A percentile compares a stretch with the other conserved stretches of the same genome.
Evolutionary conservation across 2,113 vertebrate species (phyloP).

Genomic region (Petromus typicus): DNA sequence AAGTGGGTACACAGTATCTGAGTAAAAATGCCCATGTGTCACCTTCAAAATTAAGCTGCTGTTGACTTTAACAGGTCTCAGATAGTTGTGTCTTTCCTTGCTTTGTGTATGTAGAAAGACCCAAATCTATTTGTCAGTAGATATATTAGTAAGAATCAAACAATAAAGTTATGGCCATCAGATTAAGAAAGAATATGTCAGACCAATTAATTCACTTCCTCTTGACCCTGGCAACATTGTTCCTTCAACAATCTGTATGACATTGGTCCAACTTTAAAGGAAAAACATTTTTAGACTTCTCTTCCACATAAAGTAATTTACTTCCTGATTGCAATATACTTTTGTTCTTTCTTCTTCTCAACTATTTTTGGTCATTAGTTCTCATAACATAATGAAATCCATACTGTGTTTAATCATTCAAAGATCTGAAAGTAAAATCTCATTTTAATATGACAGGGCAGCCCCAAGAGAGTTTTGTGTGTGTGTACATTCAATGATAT

Average conservation of each 20-base stretch:
- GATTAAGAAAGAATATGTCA: slow-evolving; percentile 77
- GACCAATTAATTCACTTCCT: slow-evolving; percentile 79
- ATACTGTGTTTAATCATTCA: slow-evolving; percentile 84
- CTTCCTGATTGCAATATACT: slow-evolving; percentile 80
- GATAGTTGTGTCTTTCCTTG: neutral
- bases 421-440: slow-evolving; percentile 86
- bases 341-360: neutral
- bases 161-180: neutral
- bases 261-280: slow-evolving; percentile 82
- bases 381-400: slow-evolving; percentile 87
- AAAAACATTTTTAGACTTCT: slow-evolving; percentile 83
- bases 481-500: slow-evolving; percentile 83
- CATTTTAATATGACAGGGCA: slow-evolving; percentile 82
- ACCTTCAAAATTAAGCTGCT: neutral
- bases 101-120: neutral
- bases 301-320: slow-evolving; percentile 81
- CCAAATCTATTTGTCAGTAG: neutral
- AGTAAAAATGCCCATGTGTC: slow-evolving; percentile 48
- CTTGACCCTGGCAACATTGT: slow-evolving; percentile 76
- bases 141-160: neutral
- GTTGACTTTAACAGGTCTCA: slow-evolving; percentile 25
- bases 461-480: slow-evolving; percentile 82
- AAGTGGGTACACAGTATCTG: slow-evolving; percentile 38
- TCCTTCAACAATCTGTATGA: slow-evolving; percentile 74
- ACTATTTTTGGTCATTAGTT: slow-evolving; percentile 81